Evolutionary conservation across 2,113 vertebrate genomes (phyloP).

Genomic region (Lampris incognitus): DNA sequence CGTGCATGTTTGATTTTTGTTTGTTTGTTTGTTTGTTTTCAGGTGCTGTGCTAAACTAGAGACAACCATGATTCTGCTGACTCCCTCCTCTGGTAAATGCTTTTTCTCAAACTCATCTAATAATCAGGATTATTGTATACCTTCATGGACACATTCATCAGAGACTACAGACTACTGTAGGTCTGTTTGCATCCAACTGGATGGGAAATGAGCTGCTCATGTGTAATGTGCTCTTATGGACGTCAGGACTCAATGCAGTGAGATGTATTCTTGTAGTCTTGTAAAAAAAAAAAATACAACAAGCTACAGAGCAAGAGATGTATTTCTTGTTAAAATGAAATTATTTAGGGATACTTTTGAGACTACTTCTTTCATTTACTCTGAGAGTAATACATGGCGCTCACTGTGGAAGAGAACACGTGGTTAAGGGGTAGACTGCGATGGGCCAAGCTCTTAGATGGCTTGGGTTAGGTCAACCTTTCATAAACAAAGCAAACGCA

Average conservation of each 20-base stretch:
- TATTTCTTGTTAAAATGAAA: too few species aligned
- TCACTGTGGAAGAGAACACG: too few species aligned
- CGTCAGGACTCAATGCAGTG: background rate
- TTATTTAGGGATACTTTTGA: too few species aligned
- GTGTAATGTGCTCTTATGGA: background rate
- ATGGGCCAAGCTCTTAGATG: too few species aligned
- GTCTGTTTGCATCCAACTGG: background rate
- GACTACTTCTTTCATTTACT: too few species aligned
- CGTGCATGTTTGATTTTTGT: too few species aligned
- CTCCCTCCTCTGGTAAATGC: slow-evolving; percentile 78
- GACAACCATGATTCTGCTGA: slow-evolving; percentile 80
- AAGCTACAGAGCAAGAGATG: too few species aligned
- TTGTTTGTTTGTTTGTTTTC: slow-evolving; percentile 15
- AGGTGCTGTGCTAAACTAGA: slow-evolving; percentile 59
- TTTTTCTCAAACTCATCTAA: slow-evolving; percentile 16
- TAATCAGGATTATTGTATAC: slow-evolving; percentile 33
- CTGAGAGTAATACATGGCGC: too few species aligned
- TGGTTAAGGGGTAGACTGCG: too few species aligned
- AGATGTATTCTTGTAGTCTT: background rate
- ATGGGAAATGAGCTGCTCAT: background rate
- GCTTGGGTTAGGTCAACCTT: too few species aligned
- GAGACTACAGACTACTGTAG: background rate
- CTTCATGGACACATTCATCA: background rate
- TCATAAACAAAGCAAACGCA: too few species aligned
- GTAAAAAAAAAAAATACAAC: background rate